Evolutionary conservation across 2,797 vertebrate genomes (phyloP), one percentile per base, ranked within the genome.

Genomic region (Myripristis jacobus): DNA sequence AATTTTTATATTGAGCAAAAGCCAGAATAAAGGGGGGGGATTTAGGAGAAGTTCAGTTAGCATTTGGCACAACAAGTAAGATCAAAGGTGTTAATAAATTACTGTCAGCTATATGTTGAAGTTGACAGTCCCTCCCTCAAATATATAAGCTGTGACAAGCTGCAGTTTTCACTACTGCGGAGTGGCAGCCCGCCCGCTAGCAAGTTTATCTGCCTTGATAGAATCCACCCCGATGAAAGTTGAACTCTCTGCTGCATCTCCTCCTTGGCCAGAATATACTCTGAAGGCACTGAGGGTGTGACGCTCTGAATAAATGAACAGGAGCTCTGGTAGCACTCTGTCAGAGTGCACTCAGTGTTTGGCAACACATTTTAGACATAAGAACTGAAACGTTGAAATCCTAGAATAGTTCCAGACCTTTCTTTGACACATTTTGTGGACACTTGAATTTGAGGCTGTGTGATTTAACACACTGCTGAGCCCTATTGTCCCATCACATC

Each of bases 201-300:
- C 53, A 53, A 55, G 27, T 77, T 84, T 69, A 83, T 83, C 82
- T 82, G 82, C 80, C 85, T 79, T 64, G 82, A 83, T 77, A 80
- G 58, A 83, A 83, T 80, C 83, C 75, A 75, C 51, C 44, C 38
- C 36, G 2, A 69, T 76, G 48, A 82, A 69, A 82, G 79, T 41
- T 83, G 67, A 84, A 86, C 78, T 77, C 60, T 67, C n/a, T n/a
- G 60, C 75, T 81, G 57, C 77, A 64, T 75, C 73, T 79, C 66
- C 61, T 71, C 24, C 72, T 66, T 51, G 71, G 76, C 69, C 77
- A 73, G 38, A 69, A 76, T 64, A 52, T 58, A 56, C 62, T 66
- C 57, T 41, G 58, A 74, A 59, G 50, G 58, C 36, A 27, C 55
- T 13, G 4, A 43, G 27, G 56, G 63, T 79, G 75, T 70, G 70